Percentiles rank a stretch among this genome's conserved stretches.
Conservation (phyloP, 2,888 invertebrate genomes). For the Microctonus hyperodae region DNA sequence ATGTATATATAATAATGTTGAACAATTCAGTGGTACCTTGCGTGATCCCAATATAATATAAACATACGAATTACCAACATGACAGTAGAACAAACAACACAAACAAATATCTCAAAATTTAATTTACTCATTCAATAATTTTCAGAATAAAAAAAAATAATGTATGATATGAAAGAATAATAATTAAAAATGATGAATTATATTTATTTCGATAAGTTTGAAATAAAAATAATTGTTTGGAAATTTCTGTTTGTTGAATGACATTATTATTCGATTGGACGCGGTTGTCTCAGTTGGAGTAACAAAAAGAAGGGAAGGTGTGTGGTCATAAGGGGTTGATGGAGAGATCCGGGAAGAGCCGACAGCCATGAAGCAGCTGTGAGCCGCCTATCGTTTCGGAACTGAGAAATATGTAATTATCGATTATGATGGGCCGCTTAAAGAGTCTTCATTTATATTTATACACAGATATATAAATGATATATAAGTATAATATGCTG, state of each 20-base stretch:
- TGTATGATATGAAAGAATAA: no score
- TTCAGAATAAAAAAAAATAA: no score
- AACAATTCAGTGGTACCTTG: background rate
- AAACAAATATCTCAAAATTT: no score
- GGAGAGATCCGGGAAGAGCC: constrained; percentile 32
- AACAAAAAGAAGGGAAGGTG: constrained; percentile 13
- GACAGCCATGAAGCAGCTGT: constrained; percentile 41
- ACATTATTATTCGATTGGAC: constrained; percentile 19
- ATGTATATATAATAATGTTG: no score
- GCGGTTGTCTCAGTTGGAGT: constrained; percentile 13
- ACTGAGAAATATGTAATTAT: constrained; percentile 46
- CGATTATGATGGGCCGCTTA: constrained; percentile 32
- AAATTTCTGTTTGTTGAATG: constrained; percentile 15
- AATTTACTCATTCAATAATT: no score
- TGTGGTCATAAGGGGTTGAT: constrained; percentile 29
- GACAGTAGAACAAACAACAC: background rate
- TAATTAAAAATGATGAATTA: no score
- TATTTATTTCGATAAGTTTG: no score
- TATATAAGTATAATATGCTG: background rate
- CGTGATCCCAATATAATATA: background rate
- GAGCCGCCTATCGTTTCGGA: constrained; percentile 32
- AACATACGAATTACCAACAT: background rate
- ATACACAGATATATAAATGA: background rate
- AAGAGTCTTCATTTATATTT: background rate
- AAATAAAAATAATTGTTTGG: background rate